Evolutionary conservation across 2,888 invertebrate species (phyloP).

Genomic region (Hermaeophaga mercurialis): DNA sequence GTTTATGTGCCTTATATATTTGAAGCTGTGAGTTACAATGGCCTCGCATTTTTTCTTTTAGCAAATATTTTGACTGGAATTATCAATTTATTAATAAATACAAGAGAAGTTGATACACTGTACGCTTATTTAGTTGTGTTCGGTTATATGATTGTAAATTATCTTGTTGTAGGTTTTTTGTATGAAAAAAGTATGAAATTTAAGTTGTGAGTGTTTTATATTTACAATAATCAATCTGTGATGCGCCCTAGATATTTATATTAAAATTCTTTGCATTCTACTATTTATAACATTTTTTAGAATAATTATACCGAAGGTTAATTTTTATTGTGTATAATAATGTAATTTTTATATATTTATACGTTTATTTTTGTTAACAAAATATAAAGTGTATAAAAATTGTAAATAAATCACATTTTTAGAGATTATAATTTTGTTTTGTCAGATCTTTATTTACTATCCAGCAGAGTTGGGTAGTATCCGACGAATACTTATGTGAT

Average conservation of each 20-base stretch:
- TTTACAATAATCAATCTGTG: too few species aligned
- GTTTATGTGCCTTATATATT: slow-evolving; percentile 63
- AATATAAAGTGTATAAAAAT: slow-evolving; percentile 13
- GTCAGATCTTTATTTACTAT: too few species aligned
- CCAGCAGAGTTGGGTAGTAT: too few species aligned
- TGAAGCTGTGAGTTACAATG: slow-evolving; percentile 79
- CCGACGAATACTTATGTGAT: too few species aligned
- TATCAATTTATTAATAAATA: slow-evolving; percentile 74
- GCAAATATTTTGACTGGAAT: slow-evolving; percentile 85
- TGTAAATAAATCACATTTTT: slow-evolving; percentile 13
- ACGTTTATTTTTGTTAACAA: neutral
- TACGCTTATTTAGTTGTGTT: slow-evolving; percentile 63
- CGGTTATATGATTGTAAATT: slow-evolving; percentile 63
- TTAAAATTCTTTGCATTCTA: too few species aligned
- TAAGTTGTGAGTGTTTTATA: slow-evolving; percentile 51
- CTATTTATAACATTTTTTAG: too few species aligned
- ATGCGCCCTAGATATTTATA: too few species aligned
- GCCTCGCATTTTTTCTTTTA: slow-evolving; percentile 80
- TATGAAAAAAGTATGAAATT: slow-evolving; percentile 59
- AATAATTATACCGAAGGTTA: too few species aligned
- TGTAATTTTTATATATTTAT: neutral
- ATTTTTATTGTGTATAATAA: too few species aligned
- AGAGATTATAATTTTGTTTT: neutral
- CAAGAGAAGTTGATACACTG: slow-evolving; percentile 58
- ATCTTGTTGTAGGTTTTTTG: slow-evolving; percentile 53